Evolutionary conservation across 1,140 invertebrate genomes (phyloP).

Genomic region (Galleria mellonella): DNA sequence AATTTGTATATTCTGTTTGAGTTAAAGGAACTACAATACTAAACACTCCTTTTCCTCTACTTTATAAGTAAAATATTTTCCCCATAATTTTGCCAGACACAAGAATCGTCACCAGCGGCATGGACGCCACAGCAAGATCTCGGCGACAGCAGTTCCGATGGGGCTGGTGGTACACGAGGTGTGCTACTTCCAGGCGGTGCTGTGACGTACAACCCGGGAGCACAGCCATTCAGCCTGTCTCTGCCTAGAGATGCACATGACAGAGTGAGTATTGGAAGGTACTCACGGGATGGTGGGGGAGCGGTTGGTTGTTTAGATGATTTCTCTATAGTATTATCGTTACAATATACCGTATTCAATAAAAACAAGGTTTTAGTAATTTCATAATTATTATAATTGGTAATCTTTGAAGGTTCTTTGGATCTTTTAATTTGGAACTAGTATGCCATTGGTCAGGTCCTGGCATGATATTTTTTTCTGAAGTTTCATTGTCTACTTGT

Average conservation of each 20-base stretch:
- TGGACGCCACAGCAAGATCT: slow-evolving; percentile 91
- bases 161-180: slow-evolving; percentile 62
- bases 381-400: too few relatives aligned
- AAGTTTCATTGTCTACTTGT: too few relatives aligned
- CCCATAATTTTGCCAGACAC: background rate
- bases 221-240: slow-evolving; percentile 83
- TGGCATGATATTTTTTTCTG: too few relatives aligned
- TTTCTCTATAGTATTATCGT: background rate
- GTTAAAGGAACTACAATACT: too few relatives aligned
- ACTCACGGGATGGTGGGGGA: slow-evolving; percentile 46
- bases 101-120: slow-evolving; percentile 30
- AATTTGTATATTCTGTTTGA: too few relatives aligned
- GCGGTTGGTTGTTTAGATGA: background rate
- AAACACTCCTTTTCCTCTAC: too few relatives aligned
- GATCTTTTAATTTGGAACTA: too few relatives aligned
- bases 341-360: background rate
- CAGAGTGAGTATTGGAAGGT: slow-evolving; percentile 42
- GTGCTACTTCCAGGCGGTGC: slow-evolving; percentile 42
- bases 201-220: slow-evolving; percentile 78
- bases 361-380: too few relatives aligned
- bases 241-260: slow-evolving; percentile 79
- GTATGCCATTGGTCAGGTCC: too few relatives aligned
- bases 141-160: slow-evolving; percentile 78
- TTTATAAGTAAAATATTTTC: too few relatives aligned
- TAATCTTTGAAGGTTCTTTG: too few relatives aligned